Evolutionary conservation across 2,797 vertebrate genomes (phyloP), one percentile per base, ranked within the genome.

Genomic region (Myotis pilosus): DNA sequence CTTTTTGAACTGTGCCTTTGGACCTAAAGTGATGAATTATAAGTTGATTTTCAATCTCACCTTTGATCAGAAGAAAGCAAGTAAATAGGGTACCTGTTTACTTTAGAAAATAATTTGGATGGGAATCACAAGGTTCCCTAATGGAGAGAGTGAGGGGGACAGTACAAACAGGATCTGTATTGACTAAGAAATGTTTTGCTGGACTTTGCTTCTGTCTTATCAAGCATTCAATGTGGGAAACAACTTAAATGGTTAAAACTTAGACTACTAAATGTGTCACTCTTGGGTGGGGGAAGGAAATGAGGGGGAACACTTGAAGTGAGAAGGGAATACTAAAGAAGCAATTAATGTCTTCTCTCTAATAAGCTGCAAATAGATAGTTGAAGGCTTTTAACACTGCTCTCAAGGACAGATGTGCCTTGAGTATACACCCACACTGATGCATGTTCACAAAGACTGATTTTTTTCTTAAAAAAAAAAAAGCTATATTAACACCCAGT

Each of bases 211-310:
- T 94, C 10, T 76, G 4, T 87, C 41, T 57, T 83, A 79, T 87
- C 57, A 78, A 84, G 4, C 16, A 81, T 89, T 88, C 49, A n/a
- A 22, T 51, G 60, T 51, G 8, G 57, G 33, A 85, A 95, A 85
- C 38, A 92, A 74, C 74, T n/a, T 83, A 83, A 93, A 89, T 72
- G 36, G 28, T 94, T 94, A 94, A 92, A 91, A 80, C 15, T 80
- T 80, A 79, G 69, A 84, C 72, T 93, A 68, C 47, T 25, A 79
- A 92, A 85, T 79, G n/a, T 92, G 36, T 80, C 51, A 62, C 49
- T 94, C 47, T 74, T 62, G 20, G 1, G 38, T 1, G n/a, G 33
- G 17, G 6, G 33, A 62, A 69, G 79, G 66, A 96, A 93, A 88
- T 88, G 16, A 96, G 9, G 25, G 44, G 36, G 20, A 82, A 83